Evolutionary conservation across 2,888 invertebrate genomes (phyloP), one percentile per base, ranked within the genome.

Genomic region (Stenodema calcarata): DNA sequence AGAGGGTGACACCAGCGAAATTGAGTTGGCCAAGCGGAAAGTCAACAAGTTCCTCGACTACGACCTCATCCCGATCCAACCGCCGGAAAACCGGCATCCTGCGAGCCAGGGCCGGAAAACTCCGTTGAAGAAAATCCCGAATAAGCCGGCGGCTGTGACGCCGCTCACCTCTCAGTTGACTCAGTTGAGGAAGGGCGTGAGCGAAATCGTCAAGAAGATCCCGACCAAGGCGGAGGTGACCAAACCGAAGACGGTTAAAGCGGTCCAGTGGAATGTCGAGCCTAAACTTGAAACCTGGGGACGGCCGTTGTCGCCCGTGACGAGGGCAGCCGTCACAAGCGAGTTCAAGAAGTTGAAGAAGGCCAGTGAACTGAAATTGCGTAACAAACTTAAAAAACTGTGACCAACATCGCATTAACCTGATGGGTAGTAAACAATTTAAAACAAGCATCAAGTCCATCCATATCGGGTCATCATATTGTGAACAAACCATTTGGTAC

Each of bases 341-440:
- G 78, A 78, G 27, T 78, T 78, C 44, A 44, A n/a, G 23, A 78
- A 27, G 41, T 78, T 78, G 78, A 41, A 78, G 44, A 78, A 78
- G 44, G 44, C 78, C 14, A 44, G 78, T 23, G 78, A 78, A 23
- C 4, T 41, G 35, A 75, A 75, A 35, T 14, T 75, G 16, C 30
- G 41, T 6, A 41, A 75, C 73, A 75, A 75, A 75, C 41, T 75
- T 6, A 41, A 75, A 16, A 75, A 62, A 16, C 47, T 47, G 12
- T 47, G 47, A 47, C 12, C 7, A 35, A 35, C 7, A 7, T 35
- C 35, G 7, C 2, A 35, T 35, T 35, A 35, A 35, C 35, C 35
- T 35, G 35, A 35, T 35, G n/a, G n/a, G n/a, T n/a, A n/a, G n/a
- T n/a, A n/a, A n/a, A n/a, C n/a, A n/a, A n/a, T n/a, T n/a, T n/a